Conservation (phyloP, 1,140 invertebrate genomes). For the Euwallacea fornicatus region DNA sequence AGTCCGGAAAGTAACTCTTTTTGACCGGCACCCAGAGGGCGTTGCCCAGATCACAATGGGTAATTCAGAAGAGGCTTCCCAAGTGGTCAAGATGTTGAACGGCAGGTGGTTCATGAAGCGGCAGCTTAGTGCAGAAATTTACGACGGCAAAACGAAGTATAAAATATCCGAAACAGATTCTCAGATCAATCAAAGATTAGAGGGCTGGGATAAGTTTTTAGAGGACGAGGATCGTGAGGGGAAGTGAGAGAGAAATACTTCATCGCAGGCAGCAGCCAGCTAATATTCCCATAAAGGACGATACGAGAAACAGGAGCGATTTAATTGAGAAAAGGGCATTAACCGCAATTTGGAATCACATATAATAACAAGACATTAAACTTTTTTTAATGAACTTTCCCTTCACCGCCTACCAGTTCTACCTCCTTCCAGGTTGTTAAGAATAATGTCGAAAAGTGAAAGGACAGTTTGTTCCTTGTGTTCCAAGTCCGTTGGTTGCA, state of each 20-base stretch:
- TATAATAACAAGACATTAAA: too few species aligned
- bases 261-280: too few species aligned
- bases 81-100: constrained; percentile 85
- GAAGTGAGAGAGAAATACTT: neutral
- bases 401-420: too few species aligned
- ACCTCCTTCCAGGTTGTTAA: too few species aligned
- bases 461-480: too few species aligned
- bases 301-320: too few species aligned
- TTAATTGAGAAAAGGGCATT: too few species aligned
- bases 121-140: constrained; percentile 81
- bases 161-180: constrained; percentile 89
- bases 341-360: too few species aligned
- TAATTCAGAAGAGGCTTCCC: constrained; percentile 87
- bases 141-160: constrained; percentile 96
- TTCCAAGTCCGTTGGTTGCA: too few species aligned
- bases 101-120: constrained; percentile 89
- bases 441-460: too few species aligned
- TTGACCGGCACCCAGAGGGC: constrained; percentile 93
- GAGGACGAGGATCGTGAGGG: constrained; percentile 56
- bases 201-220: constrained; percentile 88
- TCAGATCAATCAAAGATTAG: constrained; percentile 77
- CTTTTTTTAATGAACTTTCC: too few species aligned
- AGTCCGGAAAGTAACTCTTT: constrained; percentile 89
- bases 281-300: too few species aligned
- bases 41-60: constrained; percentile 91